Percentiles rank a stretch among this genome's conserved stretches.
Evolutionary conservation across 1,140 invertebrate species (phyloP).

Genomic region (Cecropterus lyciades): DNA sequence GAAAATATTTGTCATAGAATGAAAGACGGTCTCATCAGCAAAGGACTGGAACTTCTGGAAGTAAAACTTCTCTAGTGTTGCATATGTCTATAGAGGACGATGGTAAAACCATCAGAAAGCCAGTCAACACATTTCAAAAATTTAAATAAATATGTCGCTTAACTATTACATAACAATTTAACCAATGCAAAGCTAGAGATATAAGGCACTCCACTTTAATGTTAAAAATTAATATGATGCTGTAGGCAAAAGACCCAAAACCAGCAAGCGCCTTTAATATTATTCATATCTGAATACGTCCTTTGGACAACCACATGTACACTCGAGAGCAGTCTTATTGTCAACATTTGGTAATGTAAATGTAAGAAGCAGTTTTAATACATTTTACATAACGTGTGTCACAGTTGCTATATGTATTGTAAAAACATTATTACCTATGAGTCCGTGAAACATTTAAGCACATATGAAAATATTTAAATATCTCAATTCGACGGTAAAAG

Average conservation of each 20-base stretch:
- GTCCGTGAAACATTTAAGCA: neutral
- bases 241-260: slow-evolving; percentile 12
- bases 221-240: slow-evolving; percentile 11
- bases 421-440: no score
- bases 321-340: slow-evolving; percentile 11
- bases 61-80: no score
- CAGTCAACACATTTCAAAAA: neutral
- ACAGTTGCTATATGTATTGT: no score
- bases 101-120: neutral
- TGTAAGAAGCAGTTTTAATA: neutral
- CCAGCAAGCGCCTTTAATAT: slow-evolving; percentile 1
- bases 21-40: no score
- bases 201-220: slow-evolving; percentile 21
- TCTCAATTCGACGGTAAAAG: no score
- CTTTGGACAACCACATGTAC: slow-evolving; percentile 5
- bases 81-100: no score
- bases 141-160: slow-evolving; percentile 5
- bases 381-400: no score
- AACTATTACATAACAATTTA: slow-evolving; percentile 1
- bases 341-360: slow-evolving; percentile 1
- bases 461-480: neutral
- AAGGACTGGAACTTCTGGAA: no score
- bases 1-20: no score
- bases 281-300: neutral
- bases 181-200: slow-evolving; percentile 11